Base-by-base conservation (phyloP, 2,888 invertebrate genomes). In the Sphecodes monilicornis region DNA sequence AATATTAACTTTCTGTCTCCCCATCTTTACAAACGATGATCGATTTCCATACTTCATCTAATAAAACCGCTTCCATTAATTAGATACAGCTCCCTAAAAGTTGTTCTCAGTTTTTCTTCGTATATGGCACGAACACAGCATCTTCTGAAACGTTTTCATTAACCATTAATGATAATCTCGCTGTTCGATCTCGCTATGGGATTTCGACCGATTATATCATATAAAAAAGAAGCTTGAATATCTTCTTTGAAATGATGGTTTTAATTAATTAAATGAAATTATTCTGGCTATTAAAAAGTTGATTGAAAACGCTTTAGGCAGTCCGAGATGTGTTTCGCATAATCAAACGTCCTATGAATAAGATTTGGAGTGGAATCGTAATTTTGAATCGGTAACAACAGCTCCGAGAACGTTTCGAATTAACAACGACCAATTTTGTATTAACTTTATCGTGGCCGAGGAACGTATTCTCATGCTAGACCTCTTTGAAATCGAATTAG, bases 401-500 rank as follows among this genome's bases (percentile, higher is more conserved):
- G 36, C 36, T 36, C 36, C 36, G 36, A 36, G 10, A 57, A 26
- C 13, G 29, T 64, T 64, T 32, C 13, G 29, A 64, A 18, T 2
- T 36, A 66, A 3, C 16, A 39, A n/a, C n/a, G 13, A 68, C 13
- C 13, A 8, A 22, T 36, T 36, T 43, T 16, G 16, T 43, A 16
- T 43, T 43, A 43, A 13, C 50, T 50, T 29, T 1, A 22, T 50
- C 6, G 64, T 18, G 3, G 18, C 43, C 2, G 18, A 10, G 22
- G 16, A 13, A 70, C 26, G 22, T 22, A 22, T 22, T 46, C 43
- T 43, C n/a, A 39, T 5, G 54, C 36, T 43, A 22, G 64, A 22
- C 18, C 43, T 26, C 36, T 74, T 72, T 71, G 46, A 70, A 80
- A 82, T 89, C 57, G 68, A 84, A 84, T 81, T 78, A 86, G 70